Conservation (phyloP, 2,797 vertebrate genomes). For the Coilia nasus region DNA sequence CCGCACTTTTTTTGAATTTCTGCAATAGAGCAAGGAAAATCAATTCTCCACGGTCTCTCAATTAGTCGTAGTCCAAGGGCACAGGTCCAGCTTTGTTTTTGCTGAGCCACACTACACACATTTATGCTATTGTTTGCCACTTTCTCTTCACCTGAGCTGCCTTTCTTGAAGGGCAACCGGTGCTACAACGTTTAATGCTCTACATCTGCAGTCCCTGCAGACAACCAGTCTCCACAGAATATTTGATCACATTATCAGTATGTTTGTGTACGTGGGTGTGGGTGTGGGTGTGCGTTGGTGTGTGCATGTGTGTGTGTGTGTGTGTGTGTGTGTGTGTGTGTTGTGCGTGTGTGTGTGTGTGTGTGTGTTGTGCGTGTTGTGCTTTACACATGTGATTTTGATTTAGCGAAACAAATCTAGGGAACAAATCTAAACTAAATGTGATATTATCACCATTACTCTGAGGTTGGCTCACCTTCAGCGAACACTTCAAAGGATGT, state of each 20-base stretch:
- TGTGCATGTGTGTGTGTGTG: not conserved
- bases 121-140: not conserved
- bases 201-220: slow-evolving; percentile 19
- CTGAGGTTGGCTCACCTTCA: slow-evolving; percentile 35
- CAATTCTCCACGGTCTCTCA: slow-evolving; percentile 36
- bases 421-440: slow-evolving; percentile 29
- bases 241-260: slow-evolving; percentile 55
- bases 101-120: not conserved
- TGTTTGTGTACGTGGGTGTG: slow-evolving; percentile 12
- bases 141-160: not conserved
- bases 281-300: not conserved
- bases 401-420: slow-evolving; percentile 58
- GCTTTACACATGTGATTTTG: slow-evolving; percentile 44
- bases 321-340: not conserved
- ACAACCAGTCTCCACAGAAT: slow-evolving; percentile 46
- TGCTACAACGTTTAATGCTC: not conserved
- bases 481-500: slow-evolving; percentile 48
- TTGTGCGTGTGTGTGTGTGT: slow-evolving; percentile 12
- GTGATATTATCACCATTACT: slow-evolving; percentile 48
- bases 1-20: slow-evolving; percentile 10
- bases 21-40: slow-evolving; percentile 9
- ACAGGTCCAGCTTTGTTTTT: not conserved
- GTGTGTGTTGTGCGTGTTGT: slow-evolving; percentile 9
- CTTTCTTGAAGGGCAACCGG: not conserved
- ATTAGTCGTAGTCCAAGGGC: slow-evolving; percentile 2